Conservation (phyloP, 2,113 vertebrate genomes). For the Corythornis madagascariensis region DNA sequence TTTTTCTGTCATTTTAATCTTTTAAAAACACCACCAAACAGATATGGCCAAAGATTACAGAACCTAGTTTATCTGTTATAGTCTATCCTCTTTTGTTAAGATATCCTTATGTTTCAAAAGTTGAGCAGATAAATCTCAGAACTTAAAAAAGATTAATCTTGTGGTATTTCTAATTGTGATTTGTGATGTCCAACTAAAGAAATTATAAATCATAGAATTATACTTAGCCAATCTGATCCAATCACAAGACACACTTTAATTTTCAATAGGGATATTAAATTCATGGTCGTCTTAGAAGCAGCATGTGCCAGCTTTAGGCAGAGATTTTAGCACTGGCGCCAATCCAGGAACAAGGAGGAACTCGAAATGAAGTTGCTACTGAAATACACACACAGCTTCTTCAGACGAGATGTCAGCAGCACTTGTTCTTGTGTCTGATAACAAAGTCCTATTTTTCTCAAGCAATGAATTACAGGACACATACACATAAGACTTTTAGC, state of each 20-base stretch:
- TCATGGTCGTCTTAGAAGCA: conserved; percentile 40
- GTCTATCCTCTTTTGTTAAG: conserved; percentile 51
- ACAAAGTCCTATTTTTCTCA: conserved; percentile 69
- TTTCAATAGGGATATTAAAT: conserved; percentile 59
- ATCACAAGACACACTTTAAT: conserved; percentile 57
- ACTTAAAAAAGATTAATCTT: conserved; percentile 54
- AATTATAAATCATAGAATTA: conserved; percentile 57
- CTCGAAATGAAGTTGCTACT: conserved; percentile 19
- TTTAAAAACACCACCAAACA: conserved; percentile 65
- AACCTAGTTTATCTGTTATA: conserved; percentile 39
- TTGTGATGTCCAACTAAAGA: conserved; percentile 45
- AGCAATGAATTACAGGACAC: conserved; percentile 50
- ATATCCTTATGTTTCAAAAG: conserved; percentile 55
- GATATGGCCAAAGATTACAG: conserved; percentile 57
- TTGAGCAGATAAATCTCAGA: conserved; percentile 51
- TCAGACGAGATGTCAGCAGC: conserved; percentile 43
- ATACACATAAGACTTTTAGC: conserved; percentile 43
- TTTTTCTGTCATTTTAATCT: conserved; percentile 66
- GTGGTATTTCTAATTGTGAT: conserved; percentile 58
- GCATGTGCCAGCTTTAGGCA: conserved; percentile 52
- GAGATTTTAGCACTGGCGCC: conserved; percentile 56
- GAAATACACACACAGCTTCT: conserved; percentile 21
- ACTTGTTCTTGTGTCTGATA: conserved; percentile 30
- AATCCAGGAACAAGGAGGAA: conserved; percentile 46
- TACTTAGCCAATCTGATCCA: conserved; percentile 34